Percentiles rank a stretch among this genome's conserved stretches.
Evolutionary conservation across 2,113 vertebrate genomes (phyloP).

Genomic region (Pteruthius melanotis): DNA sequence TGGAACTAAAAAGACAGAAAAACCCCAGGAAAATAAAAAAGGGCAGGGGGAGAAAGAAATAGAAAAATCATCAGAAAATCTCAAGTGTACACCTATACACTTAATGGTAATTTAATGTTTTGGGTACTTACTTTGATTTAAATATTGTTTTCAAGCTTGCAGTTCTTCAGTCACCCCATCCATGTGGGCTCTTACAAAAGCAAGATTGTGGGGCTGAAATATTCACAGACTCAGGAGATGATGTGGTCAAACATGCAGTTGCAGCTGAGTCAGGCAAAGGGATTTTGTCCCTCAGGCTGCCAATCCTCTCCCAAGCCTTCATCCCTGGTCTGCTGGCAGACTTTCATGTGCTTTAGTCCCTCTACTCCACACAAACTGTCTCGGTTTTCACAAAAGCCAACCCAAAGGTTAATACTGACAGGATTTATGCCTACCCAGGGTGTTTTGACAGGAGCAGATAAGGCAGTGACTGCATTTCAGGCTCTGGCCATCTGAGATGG

Average conservation of each 20-base stretch:
- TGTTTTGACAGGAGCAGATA: not conserved
- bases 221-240: not conserved
- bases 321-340: not conserved
- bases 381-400: not conserved
- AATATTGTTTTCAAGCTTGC: not conserved
- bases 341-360: rapidly evolving
- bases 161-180: not conserved
- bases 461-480: not conserved
- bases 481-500: not conserved
- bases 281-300: not conserved
- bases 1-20: not conserved
- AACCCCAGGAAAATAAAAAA: not conserved
- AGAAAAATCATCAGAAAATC: not conserved
- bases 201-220: not conserved
- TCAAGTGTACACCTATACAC: not conserved
- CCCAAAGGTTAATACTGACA: not conserved
- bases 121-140: not conserved
- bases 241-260: not conserved
- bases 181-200: not conserved
- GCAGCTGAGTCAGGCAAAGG: not conserved
- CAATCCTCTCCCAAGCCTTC: not conserved
- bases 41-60: rapidly evolving
- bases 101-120: not conserved
- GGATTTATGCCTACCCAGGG: not conserved
- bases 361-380: not conserved